Evolutionary conservation across 2,888 invertebrate species (phyloP).

Genomic region (Sthenelais limicola): DNA sequence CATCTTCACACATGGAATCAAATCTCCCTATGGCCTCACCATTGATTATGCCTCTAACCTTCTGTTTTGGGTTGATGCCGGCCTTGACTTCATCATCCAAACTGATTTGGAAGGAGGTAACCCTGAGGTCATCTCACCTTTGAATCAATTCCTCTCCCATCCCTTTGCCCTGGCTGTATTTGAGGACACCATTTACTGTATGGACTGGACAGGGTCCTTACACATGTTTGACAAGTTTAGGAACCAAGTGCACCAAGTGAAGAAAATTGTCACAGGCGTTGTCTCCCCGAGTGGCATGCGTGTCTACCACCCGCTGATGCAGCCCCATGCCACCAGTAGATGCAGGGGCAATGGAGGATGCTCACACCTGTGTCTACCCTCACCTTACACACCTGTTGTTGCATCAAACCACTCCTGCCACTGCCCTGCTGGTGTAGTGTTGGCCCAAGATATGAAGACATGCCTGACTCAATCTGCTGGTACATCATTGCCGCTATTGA

Average conservation of each 20-base stretch:
- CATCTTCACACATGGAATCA: constrained; percentile 42
- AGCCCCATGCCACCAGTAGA: constrained; percentile 87
- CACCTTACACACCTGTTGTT: constrained; percentile 80
- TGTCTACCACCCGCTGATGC: constrained; percentile 94
- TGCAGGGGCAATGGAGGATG: constrained; percentile 94
- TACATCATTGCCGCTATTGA: no score
- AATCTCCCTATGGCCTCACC: constrained; percentile 53
- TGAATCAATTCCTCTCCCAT: constrained; percentile 84
- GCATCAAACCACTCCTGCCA: constrained; percentile 90
- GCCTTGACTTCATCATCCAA: constrained; percentile 89
- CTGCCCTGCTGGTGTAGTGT: constrained; percentile 87
- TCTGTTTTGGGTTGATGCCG: constrained; percentile 97
- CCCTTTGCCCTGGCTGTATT: constrained; percentile 98
- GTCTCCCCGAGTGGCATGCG: constrained; percentile 90
- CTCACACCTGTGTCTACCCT: constrained; percentile 92
- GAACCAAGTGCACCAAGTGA: constrained; percentile 76
- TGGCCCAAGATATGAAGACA: constrained; percentile 85
- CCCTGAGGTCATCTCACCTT: constrained; percentile 77
- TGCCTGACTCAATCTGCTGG: no score
- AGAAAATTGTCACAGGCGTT: constrained; percentile 76
- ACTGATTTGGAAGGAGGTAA: constrained; percentile 90
- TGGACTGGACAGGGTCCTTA: constrained; percentile 97
- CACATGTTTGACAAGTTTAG: constrained; percentile 91
- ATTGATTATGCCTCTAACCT: constrained; percentile 87
- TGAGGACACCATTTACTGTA: constrained; percentile 97